These are phyloP conservation scores for Porites divaricata DNA, from an alignment of 92 coral and sea anemone species.

Conservation along the genomic window DNA sequence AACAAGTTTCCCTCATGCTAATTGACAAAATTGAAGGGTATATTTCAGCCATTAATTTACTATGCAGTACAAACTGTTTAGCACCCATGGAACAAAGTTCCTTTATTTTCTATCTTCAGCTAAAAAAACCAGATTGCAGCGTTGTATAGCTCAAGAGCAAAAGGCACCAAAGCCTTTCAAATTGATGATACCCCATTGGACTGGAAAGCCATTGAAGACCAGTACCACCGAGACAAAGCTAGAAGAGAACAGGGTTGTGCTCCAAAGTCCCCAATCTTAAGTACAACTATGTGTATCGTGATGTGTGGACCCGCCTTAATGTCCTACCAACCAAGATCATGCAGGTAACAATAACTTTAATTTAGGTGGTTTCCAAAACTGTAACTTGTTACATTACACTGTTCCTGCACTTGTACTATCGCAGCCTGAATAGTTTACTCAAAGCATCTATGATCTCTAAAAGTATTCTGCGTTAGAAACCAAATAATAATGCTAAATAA, in stretches of 20 bases:
- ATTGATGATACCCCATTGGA: slow-evolving; percentile 21
- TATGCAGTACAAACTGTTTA: no score
- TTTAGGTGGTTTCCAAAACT: no score
- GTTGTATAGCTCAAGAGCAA: slow-evolving; percentile 37
- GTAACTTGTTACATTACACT: no score
- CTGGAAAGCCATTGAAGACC: slow-evolving; percentile 29
- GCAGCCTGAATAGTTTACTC: no score
- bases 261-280: slow-evolving; percentile 35
- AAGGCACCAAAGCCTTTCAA: slow-evolving; percentile 19
- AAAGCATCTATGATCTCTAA: no score
- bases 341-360: slow-evolving; percentile 19
- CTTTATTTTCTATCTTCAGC: not conserved
- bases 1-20: no score
- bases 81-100: no score
- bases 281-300: slow-evolving; percentile 36
- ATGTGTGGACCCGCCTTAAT: slow-evolving; percentile 50
- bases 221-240: not conserved
- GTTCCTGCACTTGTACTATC: no score
- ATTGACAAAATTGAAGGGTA: no score
- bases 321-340: slow-evolving; percentile 51
- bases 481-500: no score
- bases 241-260: slow-evolving; percentile 25
- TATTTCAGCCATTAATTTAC: no score
- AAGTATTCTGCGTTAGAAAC: no score
- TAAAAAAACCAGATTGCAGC: slow-evolving; percentile 49